These are phyloP conservation scores for Podilymbus podiceps DNA, from an alignment of 2,113 vertebrate species.

Conservation along the genomic window DNA sequence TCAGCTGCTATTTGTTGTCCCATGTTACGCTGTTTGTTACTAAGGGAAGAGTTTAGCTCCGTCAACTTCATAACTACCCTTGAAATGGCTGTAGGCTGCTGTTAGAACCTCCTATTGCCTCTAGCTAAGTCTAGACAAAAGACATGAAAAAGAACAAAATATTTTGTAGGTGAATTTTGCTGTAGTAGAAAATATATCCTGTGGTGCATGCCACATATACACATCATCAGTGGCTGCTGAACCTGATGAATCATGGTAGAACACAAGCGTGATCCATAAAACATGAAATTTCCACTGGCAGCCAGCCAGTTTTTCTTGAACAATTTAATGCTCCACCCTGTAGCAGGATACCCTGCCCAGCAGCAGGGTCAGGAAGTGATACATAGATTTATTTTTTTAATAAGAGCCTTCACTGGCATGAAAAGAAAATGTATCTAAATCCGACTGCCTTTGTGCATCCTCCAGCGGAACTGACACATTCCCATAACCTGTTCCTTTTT, in stretches of 20 bases:
- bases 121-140: not conserved
- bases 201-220: not conserved
- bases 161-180: not conserved
- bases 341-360: constrained; percentile 83
- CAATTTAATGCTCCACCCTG: constrained; percentile 77
- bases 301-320: constrained; percentile 68
- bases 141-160: not conserved
- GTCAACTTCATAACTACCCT: not conserved
- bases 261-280: constrained; percentile 43
- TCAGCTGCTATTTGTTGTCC: not conserved
- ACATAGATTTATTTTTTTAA: constrained; percentile 73
- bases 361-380: constrained; percentile 72
- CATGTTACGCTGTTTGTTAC: not conserved
- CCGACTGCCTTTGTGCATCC: not conserved
- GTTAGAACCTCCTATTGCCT: not conserved
- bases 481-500: not conserved
- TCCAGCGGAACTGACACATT: not conserved
- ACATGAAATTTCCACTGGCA: constrained; percentile 71
- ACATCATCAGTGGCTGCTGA: not conserved
- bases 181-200: not conserved
- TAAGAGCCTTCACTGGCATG: constrained; percentile 61
- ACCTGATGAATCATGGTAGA: constrained; percentile 30
- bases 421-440: constrained; percentile 62
- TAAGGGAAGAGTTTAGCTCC: not conserved
- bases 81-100: not conserved